Conservation (phyloP, 2,888 invertebrate species). For the Electrophaes corylata region DNA sequence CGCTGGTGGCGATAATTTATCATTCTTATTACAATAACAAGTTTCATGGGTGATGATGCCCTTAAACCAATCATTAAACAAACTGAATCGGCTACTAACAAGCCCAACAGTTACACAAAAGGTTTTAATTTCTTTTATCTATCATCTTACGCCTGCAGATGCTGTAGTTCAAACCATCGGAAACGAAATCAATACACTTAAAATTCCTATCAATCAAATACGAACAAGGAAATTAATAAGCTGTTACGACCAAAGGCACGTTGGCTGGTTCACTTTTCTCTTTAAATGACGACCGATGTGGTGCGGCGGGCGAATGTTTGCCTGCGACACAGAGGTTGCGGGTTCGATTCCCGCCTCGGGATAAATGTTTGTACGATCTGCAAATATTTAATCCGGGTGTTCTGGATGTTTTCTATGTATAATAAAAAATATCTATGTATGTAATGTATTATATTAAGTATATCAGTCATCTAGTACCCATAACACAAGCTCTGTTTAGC, state of each 20-base stretch:
- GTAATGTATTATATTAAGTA: no score
- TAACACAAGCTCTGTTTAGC: no score
- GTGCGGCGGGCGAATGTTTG: no score
- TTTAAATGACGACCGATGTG: no score
- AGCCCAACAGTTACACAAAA: constrained; percentile 36
- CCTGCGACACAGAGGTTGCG: no score
- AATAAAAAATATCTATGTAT: no score
- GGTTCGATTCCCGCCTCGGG: no score
- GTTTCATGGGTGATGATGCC: neutral
- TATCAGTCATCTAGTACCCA: no score
- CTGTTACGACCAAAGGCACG: constrained; percentile 29
- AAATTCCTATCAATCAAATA: constrained; percentile 57
- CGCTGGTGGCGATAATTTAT: constrained; percentile 1
- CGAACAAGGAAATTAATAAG: constrained; percentile 56
- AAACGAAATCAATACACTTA: constrained; percentile 54
- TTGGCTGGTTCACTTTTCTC: constrained; percentile 33
- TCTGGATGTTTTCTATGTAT: no score
- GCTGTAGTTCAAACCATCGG: constrained; percentile 30
- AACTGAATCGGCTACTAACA: constrained; percentile 31
- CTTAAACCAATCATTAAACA: constrained; percentile 17
- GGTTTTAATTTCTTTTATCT: constrained; percentile 37
- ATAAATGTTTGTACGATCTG: no score
- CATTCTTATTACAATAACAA: constrained; percentile 6
- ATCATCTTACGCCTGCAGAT: constrained; percentile 32
- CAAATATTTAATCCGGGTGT: no score